phyloP scores from a whole-genome alignment of 1,140 invertebrate genomes.

The Leptinotarsa texana region DNA sequence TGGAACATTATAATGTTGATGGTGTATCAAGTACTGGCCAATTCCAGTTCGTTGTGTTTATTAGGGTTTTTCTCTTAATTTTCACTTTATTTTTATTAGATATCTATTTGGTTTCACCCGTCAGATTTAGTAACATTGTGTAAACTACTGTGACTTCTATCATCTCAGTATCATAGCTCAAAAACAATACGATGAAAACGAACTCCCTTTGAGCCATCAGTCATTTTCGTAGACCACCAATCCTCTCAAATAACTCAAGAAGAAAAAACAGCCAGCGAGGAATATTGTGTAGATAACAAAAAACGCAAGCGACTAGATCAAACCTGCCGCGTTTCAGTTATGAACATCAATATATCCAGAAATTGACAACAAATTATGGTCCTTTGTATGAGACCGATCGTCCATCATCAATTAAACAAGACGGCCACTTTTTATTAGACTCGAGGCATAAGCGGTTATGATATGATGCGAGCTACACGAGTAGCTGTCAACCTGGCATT shows the following conservation, averaged over 20 bases:
- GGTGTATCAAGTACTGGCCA: too few relatives aligned
- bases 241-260: constrained; percentile 18
- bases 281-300: constrained; percentile 30
- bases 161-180: too few relatives aligned
- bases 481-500: constrained; percentile 47
- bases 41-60: too few relatives aligned
- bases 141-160: too few relatives aligned
- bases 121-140: too few relatives aligned
- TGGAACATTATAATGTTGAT: too few relatives aligned
- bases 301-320: constrained; percentile 44
- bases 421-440: constrained; percentile 42
- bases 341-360: constrained; percentile 53
- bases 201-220: neutral
- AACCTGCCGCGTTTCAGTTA: constrained; percentile 52
- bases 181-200: too few relatives aligned
- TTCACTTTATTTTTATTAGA: too few relatives aligned
- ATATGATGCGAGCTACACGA: constrained; percentile 50
- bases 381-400: constrained; percentile 53
- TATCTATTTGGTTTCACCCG: too few relatives aligned
- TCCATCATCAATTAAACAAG: constrained; percentile 55
- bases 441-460: constrained; percentile 46
- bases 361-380: constrained; percentile 57
- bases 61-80: too few relatives aligned
- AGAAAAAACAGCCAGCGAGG: constrained; percentile 8
- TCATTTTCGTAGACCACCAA: constrained; percentile 24